Conservation (phyloP, 2,113 vertebrate species). For the Trinectes maculatus region DNA sequence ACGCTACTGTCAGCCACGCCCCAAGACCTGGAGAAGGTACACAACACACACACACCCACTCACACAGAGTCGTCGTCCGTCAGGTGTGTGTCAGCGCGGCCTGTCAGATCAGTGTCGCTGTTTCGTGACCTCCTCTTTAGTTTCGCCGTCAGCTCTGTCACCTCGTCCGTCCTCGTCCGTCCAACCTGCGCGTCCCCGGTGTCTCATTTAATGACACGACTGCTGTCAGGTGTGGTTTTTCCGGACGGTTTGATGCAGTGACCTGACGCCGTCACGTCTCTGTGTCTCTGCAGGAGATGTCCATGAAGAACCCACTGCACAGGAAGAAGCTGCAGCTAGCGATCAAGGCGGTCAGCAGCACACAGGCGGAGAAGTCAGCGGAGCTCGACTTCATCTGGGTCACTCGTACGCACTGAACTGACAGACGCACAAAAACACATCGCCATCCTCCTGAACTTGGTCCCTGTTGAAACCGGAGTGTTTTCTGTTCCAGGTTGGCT, state of each 20-base stretch:
- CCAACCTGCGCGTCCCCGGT: neutral
- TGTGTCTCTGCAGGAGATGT: conserved; percentile 85
- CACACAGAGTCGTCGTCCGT: neutral
- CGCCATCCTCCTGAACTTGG: neutral
- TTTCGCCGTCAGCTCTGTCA: conserved; percentile 47
- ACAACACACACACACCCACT: neutral
- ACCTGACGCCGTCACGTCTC: no score
- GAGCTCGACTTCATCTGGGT: conserved; percentile 95
- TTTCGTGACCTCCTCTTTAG: conserved; percentile 48
- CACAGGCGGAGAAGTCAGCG: conserved; percentile 88
- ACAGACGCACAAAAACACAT: neutral
- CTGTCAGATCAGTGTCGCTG: conserved; percentile 42
- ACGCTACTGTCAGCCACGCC: conserved; percentile 88
- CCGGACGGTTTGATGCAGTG: no score
- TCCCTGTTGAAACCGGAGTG: neutral
- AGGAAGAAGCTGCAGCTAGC: conserved; percentile 94
- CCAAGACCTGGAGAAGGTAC: conserved; percentile 96
- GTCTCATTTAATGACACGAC: neutral
- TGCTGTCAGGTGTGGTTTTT: no score
- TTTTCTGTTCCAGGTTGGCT: conserved; percentile 86
- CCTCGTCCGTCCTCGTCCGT: conserved; percentile 2
- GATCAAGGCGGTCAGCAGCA: conserved; percentile 85
- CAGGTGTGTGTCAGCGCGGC: conserved; percentile 35
- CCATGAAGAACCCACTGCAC: conserved; percentile 94
- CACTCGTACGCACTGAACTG: conserved; percentile 86